Evolutionary conservation across 2,888 invertebrate species (phyloP), one percentile per base, ranked within the genome.

Genomic region (Invenusta paracnida): DNA sequence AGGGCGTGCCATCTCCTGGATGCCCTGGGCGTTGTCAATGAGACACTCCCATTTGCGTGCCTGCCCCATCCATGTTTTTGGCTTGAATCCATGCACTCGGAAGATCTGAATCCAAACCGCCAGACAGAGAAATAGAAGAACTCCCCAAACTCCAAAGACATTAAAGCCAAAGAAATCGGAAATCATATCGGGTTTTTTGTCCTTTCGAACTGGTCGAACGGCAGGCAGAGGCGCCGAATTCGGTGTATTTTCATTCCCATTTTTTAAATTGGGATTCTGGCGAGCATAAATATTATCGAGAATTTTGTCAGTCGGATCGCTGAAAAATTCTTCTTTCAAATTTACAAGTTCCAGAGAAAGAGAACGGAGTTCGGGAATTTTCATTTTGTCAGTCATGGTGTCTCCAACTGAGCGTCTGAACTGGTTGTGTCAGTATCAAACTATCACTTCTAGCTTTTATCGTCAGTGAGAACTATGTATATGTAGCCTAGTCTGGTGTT

Each of bases 121-220:
- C 2, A 28, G 11, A 29, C 17, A 23, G 11, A 82, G 28, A 82
- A 82, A 2, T 13, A 30, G 29, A 5, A 23, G 1, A 29, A 82
- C 13, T 29, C 82, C 82, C 25, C 30, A 29, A n/a, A 79, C 5
- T 79, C 79, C 79, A 79, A 79, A 25, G 5, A 79, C n/a, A 82
- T 82, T 29, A 27, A 82, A 82, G 2, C 82, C 82, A 13, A 82
- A 29, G 23, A 82, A 30, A 5, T 82, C 13, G 82, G 29, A 82
- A 2, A 82, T 29, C 2, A 2, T 2, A 30, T 82, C 82, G 2
- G 31, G 73, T 73, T 73, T 23, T 73, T 23, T 73, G 25, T 2
- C 23, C 23, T 2, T 13, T n/a, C 27, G 17, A 13, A 13, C 23
- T 2, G 73, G 73, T 73, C 73, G n/a, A n/a, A n/a, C n/a, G n/a